These are phyloP conservation scores for Junonia oenone DNA, from an alignment of 2,888 invertebrate genomes.

Conservation along the genomic window DNA sequence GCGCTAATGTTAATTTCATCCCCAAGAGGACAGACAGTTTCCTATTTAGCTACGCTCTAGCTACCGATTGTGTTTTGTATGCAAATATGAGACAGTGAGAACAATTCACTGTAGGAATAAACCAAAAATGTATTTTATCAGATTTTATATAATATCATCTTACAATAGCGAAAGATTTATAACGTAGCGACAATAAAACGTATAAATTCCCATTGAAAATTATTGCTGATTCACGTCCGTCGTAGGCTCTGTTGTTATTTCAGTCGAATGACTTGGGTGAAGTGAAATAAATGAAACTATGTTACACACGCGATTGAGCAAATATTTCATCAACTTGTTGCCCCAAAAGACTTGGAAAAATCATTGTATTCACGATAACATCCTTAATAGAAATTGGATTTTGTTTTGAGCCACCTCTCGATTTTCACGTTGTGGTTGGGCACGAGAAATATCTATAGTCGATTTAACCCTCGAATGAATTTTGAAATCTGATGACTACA, in stretches of 20 bases:
- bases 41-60: conserved; percentile 34
- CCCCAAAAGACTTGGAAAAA: conserved; percentile 58
- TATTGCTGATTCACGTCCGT: conserved; percentile 67
- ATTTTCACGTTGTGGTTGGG: conserved; percentile 21
- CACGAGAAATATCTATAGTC: conserved; percentile 13
- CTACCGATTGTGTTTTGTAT: conserved; percentile 3
- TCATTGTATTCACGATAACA: conserved; percentile 52
- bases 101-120: not conserved
- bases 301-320: conserved; percentile 72
- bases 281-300: conserved; percentile 76
- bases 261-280: conserved; percentile 66
- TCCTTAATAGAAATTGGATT: conserved; percentile 47
- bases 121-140: not conserved
- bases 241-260: conserved; percentile 62
- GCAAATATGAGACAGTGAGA: conserved; percentile 2
- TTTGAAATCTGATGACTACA: conserved; percentile 18
- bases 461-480: conserved; percentile 26
- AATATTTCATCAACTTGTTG: conserved; percentile 77
- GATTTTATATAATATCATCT: conserved; percentile 1
- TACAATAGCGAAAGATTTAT: conserved; percentile 18
- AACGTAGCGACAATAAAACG: conserved; percentile 42
- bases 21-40: conserved; percentile 42
- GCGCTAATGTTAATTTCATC: conserved; percentile 50
- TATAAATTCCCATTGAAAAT: conserved; percentile 56
- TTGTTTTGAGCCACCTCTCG: conserved; percentile 29